Percentiles rank a stretch among this genome's conserved stretches.
Evolutionary conservation across 2,888 invertebrate genomes (phyloP).

Genomic region (Muscina levida): DNA sequence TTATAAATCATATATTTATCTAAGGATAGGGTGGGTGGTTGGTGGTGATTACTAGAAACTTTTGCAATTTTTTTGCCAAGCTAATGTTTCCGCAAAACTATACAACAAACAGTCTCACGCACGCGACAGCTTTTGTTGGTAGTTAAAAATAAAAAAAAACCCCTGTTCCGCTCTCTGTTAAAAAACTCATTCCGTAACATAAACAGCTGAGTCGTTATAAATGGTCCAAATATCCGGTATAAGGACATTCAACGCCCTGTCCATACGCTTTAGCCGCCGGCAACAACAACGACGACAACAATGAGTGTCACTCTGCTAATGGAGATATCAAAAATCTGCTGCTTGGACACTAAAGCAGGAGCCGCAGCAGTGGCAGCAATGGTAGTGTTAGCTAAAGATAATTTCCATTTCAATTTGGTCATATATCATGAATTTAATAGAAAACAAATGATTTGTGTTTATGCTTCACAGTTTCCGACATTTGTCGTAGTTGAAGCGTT

Average conservation of each 20-base stretch:
- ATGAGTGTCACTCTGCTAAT: conserved; percentile 37
- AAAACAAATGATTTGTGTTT: conserved; percentile 58
- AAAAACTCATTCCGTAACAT: conserved; percentile 21
- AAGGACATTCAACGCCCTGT: conserved; percentile 37
- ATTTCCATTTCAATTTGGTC: conserved; percentile 47
- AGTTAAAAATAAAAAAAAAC: conserved; percentile 2
- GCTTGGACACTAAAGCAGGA: conserved; percentile 51
- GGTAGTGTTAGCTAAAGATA: too few species aligned
- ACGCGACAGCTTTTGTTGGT: background rate
- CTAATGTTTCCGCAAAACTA: conserved; percentile 46
- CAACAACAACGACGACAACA: background rate
- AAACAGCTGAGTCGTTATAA: conserved; percentile 43
- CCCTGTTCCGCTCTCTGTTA: conserved; percentile 48
- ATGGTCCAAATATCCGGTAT: conserved; percentile 64
- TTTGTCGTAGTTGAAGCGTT: background rate
- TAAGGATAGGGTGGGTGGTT: background rate
- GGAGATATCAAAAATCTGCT: conserved; percentile 49
- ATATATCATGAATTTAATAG: conserved; percentile 46
- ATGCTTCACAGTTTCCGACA: conserved; percentile 55
- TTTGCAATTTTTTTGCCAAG: conserved; percentile 7
- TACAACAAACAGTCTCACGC: conserved; percentile 25
- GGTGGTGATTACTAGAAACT: background rate
- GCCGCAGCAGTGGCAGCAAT: background rate
- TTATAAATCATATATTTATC: conserved; percentile 25
- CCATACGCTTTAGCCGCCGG: background rate